phyloP scores from a whole-genome alignment of 1,140 invertebrate genomes.

The Philopotamus ludificatus region DNA sequence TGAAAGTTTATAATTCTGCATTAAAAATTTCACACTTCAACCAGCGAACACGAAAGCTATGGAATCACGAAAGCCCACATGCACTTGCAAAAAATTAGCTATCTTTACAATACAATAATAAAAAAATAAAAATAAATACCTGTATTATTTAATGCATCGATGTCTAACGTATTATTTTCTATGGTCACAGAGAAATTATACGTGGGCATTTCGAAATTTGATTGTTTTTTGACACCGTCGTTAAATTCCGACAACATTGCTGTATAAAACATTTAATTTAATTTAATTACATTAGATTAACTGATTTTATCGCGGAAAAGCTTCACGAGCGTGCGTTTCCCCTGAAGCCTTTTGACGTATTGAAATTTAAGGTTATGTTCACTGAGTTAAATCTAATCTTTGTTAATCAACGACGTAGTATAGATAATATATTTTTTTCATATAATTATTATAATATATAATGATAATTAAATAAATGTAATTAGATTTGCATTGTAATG shows the following conservation, averaged over 20 bases:
- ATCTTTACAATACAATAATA: neutral
- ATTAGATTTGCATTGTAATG: too few relatives aligned
- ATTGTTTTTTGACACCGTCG: slow-evolving; percentile 40
- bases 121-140: slow-evolving; percentile 51
- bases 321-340: slow-evolving; percentile 26
- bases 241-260: neutral
- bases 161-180: slow-evolving; percentile 51
- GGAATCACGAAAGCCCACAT: slow-evolving; percentile 4
- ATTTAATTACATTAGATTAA: too few relatives aligned
- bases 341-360: slow-evolving; percentile 16
- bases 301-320: neutral
- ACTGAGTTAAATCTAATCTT: too few relatives aligned
- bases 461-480: too few relatives aligned
- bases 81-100: neutral
- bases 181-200: slow-evolving; percentile 54
- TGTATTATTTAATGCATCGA: slow-evolving; percentile 50
- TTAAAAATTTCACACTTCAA: slow-evolving; percentile 26
- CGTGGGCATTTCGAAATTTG: slow-evolving; percentile 50
- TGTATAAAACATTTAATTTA: too few relatives aligned
- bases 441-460: too few relatives aligned
- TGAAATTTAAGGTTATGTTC: neutral
- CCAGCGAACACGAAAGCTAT: slow-evolving; percentile 10
- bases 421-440: too few relatives aligned
- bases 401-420: too few relatives aligned
- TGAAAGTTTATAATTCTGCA: slow-evolving; percentile 17